Evolutionary conservation across 1,140 invertebrate genomes (phyloP).

Genomic region (Brachionus rubens): DNA sequence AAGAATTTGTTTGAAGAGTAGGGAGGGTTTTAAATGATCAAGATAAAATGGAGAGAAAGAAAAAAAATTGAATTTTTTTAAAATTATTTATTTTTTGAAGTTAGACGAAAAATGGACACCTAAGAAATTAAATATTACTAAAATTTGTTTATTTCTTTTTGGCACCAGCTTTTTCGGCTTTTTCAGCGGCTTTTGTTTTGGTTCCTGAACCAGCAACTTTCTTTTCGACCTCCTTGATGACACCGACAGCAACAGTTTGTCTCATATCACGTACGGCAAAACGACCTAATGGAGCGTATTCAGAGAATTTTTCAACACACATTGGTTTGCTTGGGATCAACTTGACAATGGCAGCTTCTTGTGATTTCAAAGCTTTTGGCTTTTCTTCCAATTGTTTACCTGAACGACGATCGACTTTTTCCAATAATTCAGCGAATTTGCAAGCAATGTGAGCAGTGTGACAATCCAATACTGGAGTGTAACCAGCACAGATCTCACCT

Average conservation of each 20-base stretch:
- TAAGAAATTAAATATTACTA: not conserved
- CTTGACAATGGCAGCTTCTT: constrained; percentile 87
- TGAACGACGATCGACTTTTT: constrained; percentile 92
- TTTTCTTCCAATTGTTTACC: constrained; percentile 64
- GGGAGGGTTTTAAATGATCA: no score
- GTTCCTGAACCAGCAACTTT: constrained; percentile 75
- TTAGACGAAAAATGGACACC: not conserved
- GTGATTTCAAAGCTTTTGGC: constrained; percentile 78
- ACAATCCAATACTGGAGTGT: constrained; percentile 94
- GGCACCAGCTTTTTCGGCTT: constrained; percentile 65
- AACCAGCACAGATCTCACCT: constrained; percentile 91
- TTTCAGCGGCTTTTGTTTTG: constrained; percentile 94
- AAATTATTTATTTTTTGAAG: constrained; percentile 4
- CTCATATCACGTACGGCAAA: constrained; percentile 99
- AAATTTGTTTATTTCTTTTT: constrained; percentile 49
- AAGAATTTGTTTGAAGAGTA: no score
- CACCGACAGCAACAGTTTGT: constrained; percentile 94
- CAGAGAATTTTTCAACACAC: constrained; percentile 94
- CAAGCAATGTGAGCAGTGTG: constrained; percentile 98
- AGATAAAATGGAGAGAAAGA: no score
- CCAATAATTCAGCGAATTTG: constrained; percentile 92
- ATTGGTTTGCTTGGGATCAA: constrained; percentile 87
- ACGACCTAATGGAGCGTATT: constrained; percentile 93
- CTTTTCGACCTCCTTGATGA: constrained; percentile 52
- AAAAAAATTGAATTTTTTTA: not conserved